Evolutionary conservation across 2,797 vertebrate genomes (phyloP).

Genomic region (Gadopsis marmoratus): DNA sequence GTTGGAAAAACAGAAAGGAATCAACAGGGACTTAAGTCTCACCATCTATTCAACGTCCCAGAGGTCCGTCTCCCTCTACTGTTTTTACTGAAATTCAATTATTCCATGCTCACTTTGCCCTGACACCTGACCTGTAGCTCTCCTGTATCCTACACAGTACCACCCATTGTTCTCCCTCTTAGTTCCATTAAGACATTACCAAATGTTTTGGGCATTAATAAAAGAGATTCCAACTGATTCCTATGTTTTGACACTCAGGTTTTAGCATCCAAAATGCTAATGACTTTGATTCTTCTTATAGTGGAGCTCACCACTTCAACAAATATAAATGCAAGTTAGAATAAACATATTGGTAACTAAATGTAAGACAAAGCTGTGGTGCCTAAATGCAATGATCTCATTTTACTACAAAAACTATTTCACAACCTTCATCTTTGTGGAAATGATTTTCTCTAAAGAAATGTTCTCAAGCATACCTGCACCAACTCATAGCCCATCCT

Average conservation of each 20-base stretch:
- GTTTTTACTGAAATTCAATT: conserved; percentile 2
- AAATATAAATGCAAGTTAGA: neutral
- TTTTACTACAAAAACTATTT: neutral
- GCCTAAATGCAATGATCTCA: neutral
- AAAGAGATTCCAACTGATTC: neutral
- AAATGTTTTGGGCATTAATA: neutral
- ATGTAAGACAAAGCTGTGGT: neutral
- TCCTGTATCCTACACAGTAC: neutral
- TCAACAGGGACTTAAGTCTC: neutral
- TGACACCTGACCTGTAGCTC: neutral
- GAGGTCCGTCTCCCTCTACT: neutral
- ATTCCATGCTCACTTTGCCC: neutral
- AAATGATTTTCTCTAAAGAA: neutral
- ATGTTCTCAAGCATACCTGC: conserved; percentile 40
- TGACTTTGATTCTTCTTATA: neutral
- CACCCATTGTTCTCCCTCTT: neutral
- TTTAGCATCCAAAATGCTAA: neutral
- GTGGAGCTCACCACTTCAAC: neutral
- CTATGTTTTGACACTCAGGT: neutral
- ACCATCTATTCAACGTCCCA: neutral
- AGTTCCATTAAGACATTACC: neutral
- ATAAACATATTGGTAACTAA: no score
- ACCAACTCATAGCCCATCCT: conserved; percentile 60
- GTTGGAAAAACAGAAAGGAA: neutral
- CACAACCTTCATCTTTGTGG: no score